Evolutionary conservation across 2,797 vertebrate genomes (phyloP), one percentile per base, ranked within the genome.

Genomic region (Thripadectes ignobilis): DNA sequence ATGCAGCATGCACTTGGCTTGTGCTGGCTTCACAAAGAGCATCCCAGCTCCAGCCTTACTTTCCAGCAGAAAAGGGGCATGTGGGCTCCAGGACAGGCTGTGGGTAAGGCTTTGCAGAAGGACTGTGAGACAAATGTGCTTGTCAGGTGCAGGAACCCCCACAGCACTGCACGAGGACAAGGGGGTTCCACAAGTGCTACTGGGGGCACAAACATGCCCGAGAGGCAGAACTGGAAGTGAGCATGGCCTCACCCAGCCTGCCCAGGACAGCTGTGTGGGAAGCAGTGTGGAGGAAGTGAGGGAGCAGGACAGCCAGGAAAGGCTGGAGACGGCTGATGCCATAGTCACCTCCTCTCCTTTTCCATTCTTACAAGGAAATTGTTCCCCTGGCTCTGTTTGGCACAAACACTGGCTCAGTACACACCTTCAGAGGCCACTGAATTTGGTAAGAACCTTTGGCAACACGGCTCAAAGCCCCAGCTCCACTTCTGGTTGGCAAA

Each of bases 381-480:
- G 20, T 24, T 59, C 26, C 72, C 57, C 68, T 2, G 30, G 78
- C 92, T 89, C 68, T 2, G 14, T 58, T 62, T 89, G 93, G 96
- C 89, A 88, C 88, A 24, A 75, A 51, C 0, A 3, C 67, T 57
- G 88, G 61, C 88, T 89, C 80, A 49, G 92, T 84, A 87, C 63
- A 54, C 5, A 14, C 78, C 88, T 85, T 23, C 15, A 78, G 74
- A 77, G 71, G 77, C 74, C 74, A 18, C 5, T 10, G 69, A 45
- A 32, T 71, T 87, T 79, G 86, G 71, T 67, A 24, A 76, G 72
- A 85, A 82, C 15, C 34, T 93, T 81, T 88, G 94, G 91, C 96
- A 91, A 43, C 49, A 10, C 0, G 3, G 82, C 89, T 80, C 73
- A 4, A 54, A 36, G 76, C 54, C 54, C 41, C 88, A 88, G 66